A percentile compares a stretch with the other conserved stretches of the same genome.
Conservation (phyloP, 2,113 vertebrate genomes). For the Holacanthus passer region DNA sequence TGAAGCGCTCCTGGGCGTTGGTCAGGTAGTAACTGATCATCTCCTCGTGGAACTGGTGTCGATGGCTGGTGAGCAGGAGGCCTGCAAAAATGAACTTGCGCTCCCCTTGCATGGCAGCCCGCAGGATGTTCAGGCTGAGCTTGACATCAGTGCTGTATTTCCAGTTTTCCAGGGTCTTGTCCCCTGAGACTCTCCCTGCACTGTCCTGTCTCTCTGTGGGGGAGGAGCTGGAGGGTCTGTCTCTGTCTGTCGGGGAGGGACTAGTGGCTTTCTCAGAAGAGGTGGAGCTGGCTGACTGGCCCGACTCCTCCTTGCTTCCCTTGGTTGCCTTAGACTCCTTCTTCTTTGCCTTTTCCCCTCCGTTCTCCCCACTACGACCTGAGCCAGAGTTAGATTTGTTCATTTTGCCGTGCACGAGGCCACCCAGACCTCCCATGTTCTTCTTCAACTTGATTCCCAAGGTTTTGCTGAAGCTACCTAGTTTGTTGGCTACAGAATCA, state of each 20-base stretch:
- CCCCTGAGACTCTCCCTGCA: constrained; percentile 82
- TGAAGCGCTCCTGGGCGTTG: constrained; percentile 97
- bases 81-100: constrained; percentile 98
- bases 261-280: constrained; percentile 95
- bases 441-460: constrained; percentile 98
- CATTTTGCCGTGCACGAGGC: constrained; percentile 96
- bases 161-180: constrained; percentile 91
- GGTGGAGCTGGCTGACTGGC: constrained; percentile 92
- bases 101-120: constrained; percentile 99
- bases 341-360: constrained; percentile 78
- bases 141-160: constrained; percentile 99
- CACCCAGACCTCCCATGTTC: constrained; percentile 98
- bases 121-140: constrained; percentile 97
- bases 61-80: constrained; percentile 95
- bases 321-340: constrained; percentile 85
- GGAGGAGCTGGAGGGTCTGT: constrained; percentile 86
- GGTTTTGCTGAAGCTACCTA: constrained; percentile 98
- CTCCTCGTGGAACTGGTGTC: constrained; percentile 99
- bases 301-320: constrained; percentile 93
- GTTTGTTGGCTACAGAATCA: constrained; percentile 98
- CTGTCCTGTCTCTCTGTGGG: constrained; percentile 79
- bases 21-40: constrained; percentile 98
- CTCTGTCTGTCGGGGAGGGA: constrained; percentile 93
- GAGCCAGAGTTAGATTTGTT: constrained; percentile 89
- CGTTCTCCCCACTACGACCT: constrained; percentile 74